Evolutionary conservation across 2,797 vertebrate genomes (phyloP).

Genomic region (Rhyacichthys aspro): DNA sequence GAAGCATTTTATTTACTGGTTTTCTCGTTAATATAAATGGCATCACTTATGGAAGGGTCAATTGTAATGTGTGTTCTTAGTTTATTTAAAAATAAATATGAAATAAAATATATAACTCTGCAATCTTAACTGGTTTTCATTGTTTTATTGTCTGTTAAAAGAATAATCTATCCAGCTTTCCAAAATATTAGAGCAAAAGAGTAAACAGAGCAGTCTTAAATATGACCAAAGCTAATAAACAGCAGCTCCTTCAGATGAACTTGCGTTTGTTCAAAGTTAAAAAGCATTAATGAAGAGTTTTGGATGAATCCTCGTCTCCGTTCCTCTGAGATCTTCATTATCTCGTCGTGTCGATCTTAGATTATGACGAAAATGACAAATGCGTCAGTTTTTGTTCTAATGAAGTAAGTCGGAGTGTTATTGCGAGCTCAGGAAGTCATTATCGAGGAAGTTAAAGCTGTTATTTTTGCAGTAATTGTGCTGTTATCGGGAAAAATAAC

Average conservation of each 20-base stretch:
- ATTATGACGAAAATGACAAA: not conserved
- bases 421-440: conserved; percentile 6
- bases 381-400: conserved; percentile 3
- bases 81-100: too few relatives aligned
- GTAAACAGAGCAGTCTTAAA: too few relatives aligned
- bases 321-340: conserved; percentile 1
- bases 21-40: too few relatives aligned
- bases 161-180: too few relatives aligned
- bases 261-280: not conserved
- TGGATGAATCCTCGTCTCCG: not conserved
- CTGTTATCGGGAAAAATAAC: conserved; percentile 11
- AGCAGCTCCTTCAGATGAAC: not conserved
- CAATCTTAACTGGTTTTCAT: too few relatives aligned
- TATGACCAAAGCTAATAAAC: too few relatives aligned
- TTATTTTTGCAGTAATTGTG: conserved; percentile 15
- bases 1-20: too few relatives aligned
- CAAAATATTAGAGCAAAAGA: too few relatives aligned
- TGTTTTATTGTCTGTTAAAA: too few relatives aligned
- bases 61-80: too few relatives aligned
- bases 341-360: not conserved
- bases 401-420: not conserved
- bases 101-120: too few relatives aligned
- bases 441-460: conserved; percentile 10
- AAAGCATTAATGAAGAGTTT: not conserved
- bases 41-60: too few relatives aligned